These are phyloP conservation scores for Chromis chromis DNA, from an alignment of 2,797 vertebrate genomes.

Conservation along the genomic window DNA sequence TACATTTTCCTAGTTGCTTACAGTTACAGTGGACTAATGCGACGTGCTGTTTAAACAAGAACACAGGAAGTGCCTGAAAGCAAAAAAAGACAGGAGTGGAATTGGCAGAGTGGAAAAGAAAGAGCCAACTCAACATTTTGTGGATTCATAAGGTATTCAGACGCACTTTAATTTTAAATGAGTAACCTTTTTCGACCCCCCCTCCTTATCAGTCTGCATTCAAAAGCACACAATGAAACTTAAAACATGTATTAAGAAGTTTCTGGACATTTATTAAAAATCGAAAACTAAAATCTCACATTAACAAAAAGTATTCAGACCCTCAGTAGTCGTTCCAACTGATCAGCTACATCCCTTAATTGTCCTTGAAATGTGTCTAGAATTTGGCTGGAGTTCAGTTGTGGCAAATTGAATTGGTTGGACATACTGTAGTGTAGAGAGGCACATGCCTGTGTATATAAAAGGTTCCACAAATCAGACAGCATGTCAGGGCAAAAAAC, in stretches of 20 bases:
- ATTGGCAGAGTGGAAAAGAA: not conserved
- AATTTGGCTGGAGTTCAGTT: not conserved
- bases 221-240: not conserved
- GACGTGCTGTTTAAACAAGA: slow-evolving; percentile 31
- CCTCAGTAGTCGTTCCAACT: not conserved
- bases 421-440: not conserved
- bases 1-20: slow-evolving; percentile 17
- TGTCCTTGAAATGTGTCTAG: not conserved
- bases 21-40: slow-evolving; percentile 26
- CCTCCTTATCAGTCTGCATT: not conserved
- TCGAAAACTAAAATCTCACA: not conserved
- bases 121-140: not conserved
- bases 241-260: not conserved
- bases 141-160: not conserved
- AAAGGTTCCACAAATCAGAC: not conserved
- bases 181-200: too few species aligned
- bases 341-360: not conserved
- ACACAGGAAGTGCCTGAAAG: slow-evolving; percentile 37
- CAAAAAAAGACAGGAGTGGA: not conserved
- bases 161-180: too few species aligned
- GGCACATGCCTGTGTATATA: not conserved
- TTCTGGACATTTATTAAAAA: not conserved
- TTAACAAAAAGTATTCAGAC: not conserved
- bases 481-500: not conserved
- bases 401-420: not conserved